These are phyloP conservation scores for Peucedramus taeniatus DNA, from an alignment of 2,113 vertebrate species.

Conservation along the genomic window DNA sequence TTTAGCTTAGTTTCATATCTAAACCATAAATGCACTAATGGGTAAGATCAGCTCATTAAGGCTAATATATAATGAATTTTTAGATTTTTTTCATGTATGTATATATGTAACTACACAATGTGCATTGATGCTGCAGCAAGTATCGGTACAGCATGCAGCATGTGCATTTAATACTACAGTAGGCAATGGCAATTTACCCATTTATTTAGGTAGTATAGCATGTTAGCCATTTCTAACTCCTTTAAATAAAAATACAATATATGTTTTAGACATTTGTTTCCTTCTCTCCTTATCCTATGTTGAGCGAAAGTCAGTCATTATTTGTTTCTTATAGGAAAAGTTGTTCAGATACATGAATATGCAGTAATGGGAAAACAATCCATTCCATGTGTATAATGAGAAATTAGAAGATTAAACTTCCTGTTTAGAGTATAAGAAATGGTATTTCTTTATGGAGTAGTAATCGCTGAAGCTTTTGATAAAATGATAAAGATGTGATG, in stretches of 20 bases:
- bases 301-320: neutral
- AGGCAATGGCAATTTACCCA: fast-evolving
- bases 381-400: neutral
- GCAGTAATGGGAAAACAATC: neutral
- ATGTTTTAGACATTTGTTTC: neutral
- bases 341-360: neutral
- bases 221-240: neutral
- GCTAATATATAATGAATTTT: neutral
- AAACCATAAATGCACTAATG: neutral
- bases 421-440: neutral
- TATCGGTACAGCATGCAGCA: neutral
- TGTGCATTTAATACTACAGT: neutral
- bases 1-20: neutral
- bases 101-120: neutral
- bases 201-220: neutral
- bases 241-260: neutral
- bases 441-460: neutral
- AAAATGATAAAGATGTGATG: neutral
- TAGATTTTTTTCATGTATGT: neutral
- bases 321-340: neutral
- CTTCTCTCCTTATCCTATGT: neutral
- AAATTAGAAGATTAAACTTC: neutral
- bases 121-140: neutral
- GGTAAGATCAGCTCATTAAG: neutral
- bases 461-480: neutral